Conservation (phyloP, 2,113 vertebrate genomes). For the Canis aureus region DNA sequence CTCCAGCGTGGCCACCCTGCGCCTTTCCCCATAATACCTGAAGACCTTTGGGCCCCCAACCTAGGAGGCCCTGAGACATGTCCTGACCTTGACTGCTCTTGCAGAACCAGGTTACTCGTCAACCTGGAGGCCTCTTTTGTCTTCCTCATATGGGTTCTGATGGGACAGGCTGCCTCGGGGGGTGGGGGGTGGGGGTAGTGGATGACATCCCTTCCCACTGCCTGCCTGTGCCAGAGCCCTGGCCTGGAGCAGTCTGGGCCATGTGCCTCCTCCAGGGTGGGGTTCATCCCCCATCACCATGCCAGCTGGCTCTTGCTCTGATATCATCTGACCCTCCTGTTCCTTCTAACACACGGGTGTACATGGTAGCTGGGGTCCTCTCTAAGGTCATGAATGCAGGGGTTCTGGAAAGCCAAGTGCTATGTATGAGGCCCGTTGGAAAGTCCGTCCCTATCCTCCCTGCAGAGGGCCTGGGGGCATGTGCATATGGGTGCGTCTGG, state of each 20-base stretch:
- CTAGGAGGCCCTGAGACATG: not conserved
- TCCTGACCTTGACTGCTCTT: not conserved
- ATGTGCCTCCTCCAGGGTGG: not conserved
- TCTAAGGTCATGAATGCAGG: not conserved
- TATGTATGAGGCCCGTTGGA: not conserved
- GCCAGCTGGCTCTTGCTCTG: not conserved
- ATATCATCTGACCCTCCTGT: not conserved
- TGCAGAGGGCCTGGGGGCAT: no score
- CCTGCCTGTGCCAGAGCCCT: not conserved
- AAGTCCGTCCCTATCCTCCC: not conserved
- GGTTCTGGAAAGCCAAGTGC: not conserved
- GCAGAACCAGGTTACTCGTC: not conserved
- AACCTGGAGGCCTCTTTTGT: not conserved
- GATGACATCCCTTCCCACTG: not conserved
- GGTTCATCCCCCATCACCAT: fast-evolving
- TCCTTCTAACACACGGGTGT: not conserved
- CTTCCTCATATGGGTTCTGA: not conserved
- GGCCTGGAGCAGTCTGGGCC: not conserved
- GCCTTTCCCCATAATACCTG: not conserved
- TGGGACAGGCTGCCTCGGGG: not conserved
- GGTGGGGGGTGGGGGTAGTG: not conserved
- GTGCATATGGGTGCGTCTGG: fast-evolving
- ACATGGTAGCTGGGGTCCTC: not conserved
- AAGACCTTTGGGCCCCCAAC: not conserved
- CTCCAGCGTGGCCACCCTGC: not conserved